Evolutionary conservation across 2,888 invertebrate genomes (phyloP), one percentile per base, ranked within the genome.

Genomic region (Archaeoteleia sp.): DNA sequence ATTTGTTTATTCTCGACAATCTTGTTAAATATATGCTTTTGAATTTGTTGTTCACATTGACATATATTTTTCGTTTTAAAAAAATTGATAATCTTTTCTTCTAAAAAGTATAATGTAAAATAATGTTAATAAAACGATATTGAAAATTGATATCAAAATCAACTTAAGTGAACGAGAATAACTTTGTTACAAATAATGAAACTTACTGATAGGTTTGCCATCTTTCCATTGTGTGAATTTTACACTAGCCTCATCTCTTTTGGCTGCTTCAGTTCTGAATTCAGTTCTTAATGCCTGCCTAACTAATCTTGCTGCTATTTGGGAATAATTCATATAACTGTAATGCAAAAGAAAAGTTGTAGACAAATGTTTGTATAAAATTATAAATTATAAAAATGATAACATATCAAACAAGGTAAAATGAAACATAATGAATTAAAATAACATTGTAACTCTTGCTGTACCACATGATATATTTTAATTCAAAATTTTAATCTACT

Each of bases 251-350:
- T 89, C 91, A 77, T 93, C 91, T 66, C 96, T 89, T 82, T 93
- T 94, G 13, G 88, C 75, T 23, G 95, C 95, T 15, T 94, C 95
- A 13, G 86, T 87, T 74, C 89, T 89, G 0, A 92, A 76, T 35
- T 95, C 93, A 1, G 91, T 85, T 85, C 96, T 97, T 74, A 97
- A 85, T 8, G 95, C 90, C 81, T 91, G 89, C 62, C 97, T 90
- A 58, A 97, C 87, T 49, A 94, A 87, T 80, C 89, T 91, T 13
- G 97, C 97, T 79, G 97, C 96, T 82, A 98, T 95, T 85, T 93
- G 94, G 61, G 97, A 98, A 87, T 94, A 98, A 88, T 95, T 95
- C 86, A 98, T 94, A 89, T 98, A 98, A 88, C 97, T 98, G 85
- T 49, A 63, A 72, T 55, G n/a, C n/a, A n/a, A n/a, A n/a, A n/a